These are phyloP conservation scores for Fratercula arctica DNA, from an alignment of 2,797 vertebrate genomes.

Conservation along the genomic window DNA sequence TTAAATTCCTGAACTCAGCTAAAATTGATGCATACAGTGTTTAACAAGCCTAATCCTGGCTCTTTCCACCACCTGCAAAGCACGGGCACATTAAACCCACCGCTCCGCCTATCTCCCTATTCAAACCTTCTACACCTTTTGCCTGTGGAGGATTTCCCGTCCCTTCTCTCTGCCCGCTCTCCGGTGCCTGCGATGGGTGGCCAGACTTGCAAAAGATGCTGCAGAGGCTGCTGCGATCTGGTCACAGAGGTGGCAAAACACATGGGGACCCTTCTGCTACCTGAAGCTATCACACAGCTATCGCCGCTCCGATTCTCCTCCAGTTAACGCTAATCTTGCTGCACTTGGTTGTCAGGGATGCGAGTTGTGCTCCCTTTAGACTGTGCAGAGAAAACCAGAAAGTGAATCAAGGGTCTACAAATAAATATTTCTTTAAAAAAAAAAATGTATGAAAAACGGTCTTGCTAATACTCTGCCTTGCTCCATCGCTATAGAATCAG, in stretches of 20 bases:
- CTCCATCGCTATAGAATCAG: not conserved
- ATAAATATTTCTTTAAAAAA: not conserved
- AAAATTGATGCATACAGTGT: fast-evolving
- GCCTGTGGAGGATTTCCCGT: not conserved
- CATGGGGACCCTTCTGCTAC: not conserved
- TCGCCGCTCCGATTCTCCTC: not conserved
- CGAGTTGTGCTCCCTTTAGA: not conserved
- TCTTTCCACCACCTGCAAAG: not conserved
- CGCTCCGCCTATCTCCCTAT: fast-evolving
- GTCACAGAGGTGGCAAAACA: not conserved
- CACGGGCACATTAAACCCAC: fast-evolving
- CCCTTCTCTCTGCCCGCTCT: not conserved
- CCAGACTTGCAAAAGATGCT: no score
- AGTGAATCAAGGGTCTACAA: not conserved
- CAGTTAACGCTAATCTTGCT: not conserved
- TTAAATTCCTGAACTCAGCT: not conserved
- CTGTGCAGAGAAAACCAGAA: not conserved
- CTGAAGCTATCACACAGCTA: not conserved
- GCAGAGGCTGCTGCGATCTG: not conserved
- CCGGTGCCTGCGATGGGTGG: not conserved
- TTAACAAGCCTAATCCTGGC: not conserved
- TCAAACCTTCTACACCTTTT: not conserved
- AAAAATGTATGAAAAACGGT: not conserved
- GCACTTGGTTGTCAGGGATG: not conserved
- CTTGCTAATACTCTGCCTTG: not conserved